Base-by-base conservation (phyloP, 1,140 invertebrate genomes). In the Zaprionus davidi region DNA sequence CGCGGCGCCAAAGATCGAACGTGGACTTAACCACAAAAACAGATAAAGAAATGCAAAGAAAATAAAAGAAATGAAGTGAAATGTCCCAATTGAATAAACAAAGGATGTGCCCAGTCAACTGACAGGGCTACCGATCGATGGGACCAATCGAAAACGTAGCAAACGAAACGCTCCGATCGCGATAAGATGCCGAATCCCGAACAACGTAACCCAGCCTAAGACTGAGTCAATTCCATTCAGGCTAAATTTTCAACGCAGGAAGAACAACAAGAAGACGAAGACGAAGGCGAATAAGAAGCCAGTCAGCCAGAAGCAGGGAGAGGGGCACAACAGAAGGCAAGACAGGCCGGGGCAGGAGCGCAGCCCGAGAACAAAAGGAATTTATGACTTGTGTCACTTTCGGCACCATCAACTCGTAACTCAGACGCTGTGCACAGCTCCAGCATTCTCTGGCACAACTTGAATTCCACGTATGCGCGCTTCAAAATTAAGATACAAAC, bases 311-410 rank as follows among this genome's bases (percentile, higher is more conserved):
- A n/a, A 66, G 38, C 26, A 75, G n/a, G 6, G 24, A 36, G 12
- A 13, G 11, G 2, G 15, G 24, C 31, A 31, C 31, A 31, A 31
- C 31, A 11, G 31, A 11, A 31, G 31, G 31, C 31, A 28, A 28
- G 28, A 28, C 24, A 17, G 41, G 22, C 15, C 22, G 55, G 64
- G 64, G 13, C 55, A 49, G 46, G 7, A 49, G 20, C 46, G 28
- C 28, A 20, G 65, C 38, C 34, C 36, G 57, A 60, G 66, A 63
- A 87, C 77, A 81, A 91, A 88, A 81, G 84, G 88, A 91, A 91
- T 91, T 91, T 91, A 91, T 91, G 90, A 91, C 90, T 91, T 91
- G 90, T 91, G 90, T 91, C 90, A 90, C 78, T 86, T 91, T 77
- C 80, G 83, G 90, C 85, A 90, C 85, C 90, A 91, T 81, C 90